Evolutionary conservation across 1,140 invertebrate species (phyloP), one percentile per base, ranked within the genome.

Genomic region (Tetragnatha versicolor): DNA sequence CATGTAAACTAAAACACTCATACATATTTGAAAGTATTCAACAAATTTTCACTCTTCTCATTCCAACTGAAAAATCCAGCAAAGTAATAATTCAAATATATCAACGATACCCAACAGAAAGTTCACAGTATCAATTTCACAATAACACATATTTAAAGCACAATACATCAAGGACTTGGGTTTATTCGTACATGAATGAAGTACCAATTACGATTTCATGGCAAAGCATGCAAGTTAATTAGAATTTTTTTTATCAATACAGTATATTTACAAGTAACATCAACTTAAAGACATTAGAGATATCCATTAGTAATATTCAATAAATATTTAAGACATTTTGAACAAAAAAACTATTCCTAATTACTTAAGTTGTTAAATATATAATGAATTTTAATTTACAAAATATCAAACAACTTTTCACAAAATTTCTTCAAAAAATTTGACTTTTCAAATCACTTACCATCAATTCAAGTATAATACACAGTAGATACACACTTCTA

Each of bases 121-220:
- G n/a, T n/a, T n/a, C n/a, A n/a, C 27, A 58, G 12, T 33, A 31
- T 17, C 29, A 58, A 31, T 17, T 20, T n/a, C 29, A 20, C 29
- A 33, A 33, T 58, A n/a, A 33, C 55, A 58, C n/a, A 14, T n/a
- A n/a, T n/a, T n/a, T n/a, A n/a, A n/a, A 58, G 55, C 29, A 58
- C 55, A 58, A 5, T 58, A 58, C 31, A 58, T n/a, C 17, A 58
- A 58, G 29, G 14, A 31, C 22, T 33, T 14, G 35, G 35, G 35
- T 58, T 3, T 58, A 33, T 31, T 33, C n/a, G 31, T 58, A 58
- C 55, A 33, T 31, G 20, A 22, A n/a, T 58, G 22, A 17, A 35
- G 2, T 58, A 53, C n/a, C 55, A 58, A 31, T 10, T 58, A 58
- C 29, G 20, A 22, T 58, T 27, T 55, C 10, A 31, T 58, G 29